phyloP scores from a whole-genome alignment of 2,888 invertebrate genomes.

The Amiota minor region DNA sequence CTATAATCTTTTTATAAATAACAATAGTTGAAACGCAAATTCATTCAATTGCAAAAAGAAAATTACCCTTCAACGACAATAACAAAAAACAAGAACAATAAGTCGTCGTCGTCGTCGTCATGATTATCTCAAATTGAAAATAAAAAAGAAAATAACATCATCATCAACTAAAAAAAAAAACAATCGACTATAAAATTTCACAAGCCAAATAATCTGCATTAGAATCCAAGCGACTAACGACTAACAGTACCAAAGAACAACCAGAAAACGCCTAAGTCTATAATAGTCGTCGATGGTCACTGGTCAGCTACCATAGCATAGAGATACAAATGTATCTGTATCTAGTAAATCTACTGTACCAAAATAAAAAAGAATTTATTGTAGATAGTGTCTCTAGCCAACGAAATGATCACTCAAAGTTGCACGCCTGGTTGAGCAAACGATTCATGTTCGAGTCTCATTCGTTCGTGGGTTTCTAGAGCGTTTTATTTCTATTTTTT shows the following conservation, averaged over 20 bases:
- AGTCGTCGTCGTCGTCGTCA: slow-evolving; percentile 47
- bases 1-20: slow-evolving; percentile 59
- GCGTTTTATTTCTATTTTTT: slow-evolving; percentile 3
- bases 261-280: slow-evolving; percentile 20
- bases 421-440: slow-evolving; percentile 69
- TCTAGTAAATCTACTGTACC: slow-evolving; percentile 6
- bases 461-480: not conserved
- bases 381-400: slow-evolving; percentile 26
- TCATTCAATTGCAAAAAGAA: slow-evolving; percentile 69
- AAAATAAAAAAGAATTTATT: slow-evolving; percentile 23
- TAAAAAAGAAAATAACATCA: not conserved
- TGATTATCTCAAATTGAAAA: slow-evolving; percentile 64
- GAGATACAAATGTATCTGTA: not conserved
- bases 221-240: slow-evolving; percentile 6
- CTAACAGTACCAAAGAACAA: slow-evolving; percentile 19
- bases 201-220: slow-evolving; percentile 23
- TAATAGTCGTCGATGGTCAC: not conserved
- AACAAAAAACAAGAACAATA: slow-evolving; percentile 37
- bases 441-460: slow-evolving; percentile 18
- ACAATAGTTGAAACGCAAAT: slow-evolving; percentile 67
- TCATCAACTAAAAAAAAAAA: not conserved
- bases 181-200: slow-evolving; percentile 18
- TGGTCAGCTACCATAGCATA: not conserved
- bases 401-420: slow-evolving; percentile 51
- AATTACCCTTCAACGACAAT: slow-evolving; percentile 58